phyloP scores from a whole-genome alignment of 2,113 vertebrate genomes.

The Sula dactylatra region DNA sequence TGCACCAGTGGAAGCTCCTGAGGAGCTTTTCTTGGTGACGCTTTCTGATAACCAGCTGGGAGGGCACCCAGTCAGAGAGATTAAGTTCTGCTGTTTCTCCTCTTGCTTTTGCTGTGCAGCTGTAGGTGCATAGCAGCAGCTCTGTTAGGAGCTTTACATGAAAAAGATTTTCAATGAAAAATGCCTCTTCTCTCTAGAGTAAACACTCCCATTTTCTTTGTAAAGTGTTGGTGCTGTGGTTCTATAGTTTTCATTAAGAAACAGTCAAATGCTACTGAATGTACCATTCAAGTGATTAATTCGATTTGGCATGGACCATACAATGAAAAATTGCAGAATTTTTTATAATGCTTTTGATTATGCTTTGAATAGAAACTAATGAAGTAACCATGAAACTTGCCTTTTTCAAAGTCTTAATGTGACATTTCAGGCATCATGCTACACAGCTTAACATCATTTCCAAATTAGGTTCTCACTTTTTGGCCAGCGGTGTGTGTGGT shows the following conservation, averaged over 20 bases:
- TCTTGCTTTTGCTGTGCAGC: not conserved
- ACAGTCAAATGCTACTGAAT: not conserved
- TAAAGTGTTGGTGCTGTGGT: not conserved
- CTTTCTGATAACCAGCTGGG: not conserved
- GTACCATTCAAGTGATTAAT: not conserved
- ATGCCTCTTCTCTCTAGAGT: not conserved
- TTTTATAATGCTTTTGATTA: not conserved
- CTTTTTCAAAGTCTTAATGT: not conserved
- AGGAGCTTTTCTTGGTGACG: not conserved
- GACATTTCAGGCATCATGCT: not conserved
- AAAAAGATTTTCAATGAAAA: not conserved
- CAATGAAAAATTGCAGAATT: not conserved
- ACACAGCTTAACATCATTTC: not conserved
- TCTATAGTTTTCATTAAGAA: not conserved
- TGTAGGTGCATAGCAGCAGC: not conserved
- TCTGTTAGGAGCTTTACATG: not conserved
- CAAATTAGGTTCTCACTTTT: constrained; percentile 1
- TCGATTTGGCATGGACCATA: not conserved
- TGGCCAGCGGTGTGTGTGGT: not conserved
- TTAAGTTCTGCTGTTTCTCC: not conserved
- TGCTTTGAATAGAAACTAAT: not conserved
- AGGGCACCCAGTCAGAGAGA: not conserved
- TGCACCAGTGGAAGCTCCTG: rapidly evolving
- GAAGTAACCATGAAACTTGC: not conserved
- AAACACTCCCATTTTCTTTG: not conserved